Percentiles rank a stretch among this genome's conserved stretches.
These are phyloP conservation scores for Bugula neritina DNA, from an alignment of 2,888 invertebrate genomes.

Conservation along the genomic window DNA sequence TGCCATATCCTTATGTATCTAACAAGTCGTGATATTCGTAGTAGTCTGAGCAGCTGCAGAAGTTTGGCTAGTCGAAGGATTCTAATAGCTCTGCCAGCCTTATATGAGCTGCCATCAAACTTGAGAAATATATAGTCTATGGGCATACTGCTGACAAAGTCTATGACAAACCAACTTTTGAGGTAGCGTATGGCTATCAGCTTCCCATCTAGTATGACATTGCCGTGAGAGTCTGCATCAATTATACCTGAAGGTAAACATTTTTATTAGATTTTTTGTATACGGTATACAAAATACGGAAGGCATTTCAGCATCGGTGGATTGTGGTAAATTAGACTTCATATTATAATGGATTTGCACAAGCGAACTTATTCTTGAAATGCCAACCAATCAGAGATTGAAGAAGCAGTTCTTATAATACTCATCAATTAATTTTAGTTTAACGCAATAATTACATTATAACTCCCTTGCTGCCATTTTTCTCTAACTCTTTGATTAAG, in stretches of 20 bases:
- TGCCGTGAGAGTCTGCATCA: conserved; percentile 74
- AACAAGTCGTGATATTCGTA: conserved; percentile 90
- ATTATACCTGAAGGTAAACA: conserved; percentile 74
- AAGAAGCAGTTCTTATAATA: too few relatives aligned
- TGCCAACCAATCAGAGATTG: too few relatives aligned
- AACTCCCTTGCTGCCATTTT: too few relatives aligned
- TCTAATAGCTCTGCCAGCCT: conserved; percentile 80
- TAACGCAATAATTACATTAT: too few relatives aligned
- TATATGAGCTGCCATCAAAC: conserved; percentile 21
- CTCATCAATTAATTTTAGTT: too few relatives aligned
- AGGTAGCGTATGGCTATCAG: conserved; percentile 97
- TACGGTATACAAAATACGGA: too few relatives aligned
- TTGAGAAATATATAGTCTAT: conserved; percentile 97
- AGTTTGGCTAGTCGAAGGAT: conserved; percentile 95
- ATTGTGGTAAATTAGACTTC: too few relatives aligned
- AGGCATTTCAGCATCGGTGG: too few relatives aligned
- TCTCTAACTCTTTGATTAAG: too few relatives aligned
- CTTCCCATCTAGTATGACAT: conserved; percentile 94
- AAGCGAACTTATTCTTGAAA: too few relatives aligned
- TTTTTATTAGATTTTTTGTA: not conserved
- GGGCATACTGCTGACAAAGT: conserved; percentile 98
- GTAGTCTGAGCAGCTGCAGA: conserved; percentile 85
- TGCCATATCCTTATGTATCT: conserved; percentile 99
- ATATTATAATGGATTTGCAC: too few relatives aligned
- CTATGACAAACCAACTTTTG: conserved; percentile 98